A percentile compares a stretch with the other conserved stretches of the same genome.
These are phyloP conservation scores for Molossus alvarezi DNA, from an alignment of 2,797 vertebrate species.

Conservation along the genomic window DNA sequence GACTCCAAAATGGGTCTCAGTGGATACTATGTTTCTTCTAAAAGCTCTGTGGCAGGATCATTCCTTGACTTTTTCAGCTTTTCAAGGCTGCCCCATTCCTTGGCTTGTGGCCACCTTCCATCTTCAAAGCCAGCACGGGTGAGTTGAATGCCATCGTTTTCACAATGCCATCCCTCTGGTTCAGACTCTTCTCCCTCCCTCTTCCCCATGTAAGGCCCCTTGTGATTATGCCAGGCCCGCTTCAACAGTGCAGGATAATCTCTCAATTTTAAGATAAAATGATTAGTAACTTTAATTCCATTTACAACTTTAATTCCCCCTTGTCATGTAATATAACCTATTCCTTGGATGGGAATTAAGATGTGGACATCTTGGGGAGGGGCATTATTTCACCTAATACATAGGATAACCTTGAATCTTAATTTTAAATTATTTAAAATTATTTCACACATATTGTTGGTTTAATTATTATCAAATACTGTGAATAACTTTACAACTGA, in stretches of 20 bases:
- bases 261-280: not conserved
- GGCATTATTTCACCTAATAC: not conserved
- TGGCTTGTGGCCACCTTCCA: not conserved
- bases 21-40: not conserved
- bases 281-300: not conserved
- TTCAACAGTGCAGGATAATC: not conserved
- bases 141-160: not conserved
- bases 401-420: not conserved
- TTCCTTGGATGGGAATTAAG: not conserved
- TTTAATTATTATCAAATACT: not conserved
- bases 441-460: not conserved
- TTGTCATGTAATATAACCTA: not conserved
- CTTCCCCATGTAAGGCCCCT: not conserved
- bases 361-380: not conserved
- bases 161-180: not conserved
- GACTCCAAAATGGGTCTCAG: not conserved
- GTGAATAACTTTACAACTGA: not conserved
- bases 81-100: not conserved
- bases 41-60: not conserved
- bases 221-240: not conserved
- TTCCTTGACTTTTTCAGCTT: not conserved
- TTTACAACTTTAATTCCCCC: not conserved
- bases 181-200: not conserved
- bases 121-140: not conserved
- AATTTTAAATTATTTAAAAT: not conserved